Base-by-base conservation (phyloP, 2,888 invertebrate species). In the Eucriotettix oculatus region DNA sequence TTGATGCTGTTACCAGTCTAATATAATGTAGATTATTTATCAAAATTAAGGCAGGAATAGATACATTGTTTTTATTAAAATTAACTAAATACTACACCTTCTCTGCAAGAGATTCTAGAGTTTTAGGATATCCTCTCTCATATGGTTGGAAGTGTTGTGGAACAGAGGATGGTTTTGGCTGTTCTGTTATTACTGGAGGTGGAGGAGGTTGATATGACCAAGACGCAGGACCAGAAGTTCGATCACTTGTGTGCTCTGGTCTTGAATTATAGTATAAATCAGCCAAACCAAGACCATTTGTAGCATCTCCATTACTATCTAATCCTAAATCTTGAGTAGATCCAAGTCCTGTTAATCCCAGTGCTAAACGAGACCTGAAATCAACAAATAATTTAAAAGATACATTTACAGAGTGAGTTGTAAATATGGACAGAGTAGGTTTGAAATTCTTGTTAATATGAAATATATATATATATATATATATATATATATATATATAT, bases 61-160 rank as follows among this genome's bases (percentile, higher is more conserved):
- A 29, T 29, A 29, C 3, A 29, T 5, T 29, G 29, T 29, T 29
- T 29, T 29, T 29, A 29, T 29, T 29, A 29, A 29, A 29, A 29
- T 29, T 29, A 7, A 29, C 29, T 29, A 29, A 29, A 29, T 29
- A 29, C 29, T 48, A 71, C 72, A 77, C 77, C 75, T 92, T 92
- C 73, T 94, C 93, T 9, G 93, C 92, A 59, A 94, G 79, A 69
- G 91, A 92, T 72, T 93, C 93, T 66, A 93, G 74, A 1, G 93
- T 93, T 71, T 92, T 92, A 2, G 90, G 89, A 71, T 88, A 88
- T 7, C 82, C 84, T 64, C 91, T 81, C 71, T 92, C 91, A 73
- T 91, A 93, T 10, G 90, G 90, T 64, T 90, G 90, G 73, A 90
- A 92, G 70, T 90, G 85, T 66, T 90, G 88, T 60, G 84, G 70